Conservation (phyloP, 2,797 vertebrate genomes). For the Australoheros facetus region DNA sequence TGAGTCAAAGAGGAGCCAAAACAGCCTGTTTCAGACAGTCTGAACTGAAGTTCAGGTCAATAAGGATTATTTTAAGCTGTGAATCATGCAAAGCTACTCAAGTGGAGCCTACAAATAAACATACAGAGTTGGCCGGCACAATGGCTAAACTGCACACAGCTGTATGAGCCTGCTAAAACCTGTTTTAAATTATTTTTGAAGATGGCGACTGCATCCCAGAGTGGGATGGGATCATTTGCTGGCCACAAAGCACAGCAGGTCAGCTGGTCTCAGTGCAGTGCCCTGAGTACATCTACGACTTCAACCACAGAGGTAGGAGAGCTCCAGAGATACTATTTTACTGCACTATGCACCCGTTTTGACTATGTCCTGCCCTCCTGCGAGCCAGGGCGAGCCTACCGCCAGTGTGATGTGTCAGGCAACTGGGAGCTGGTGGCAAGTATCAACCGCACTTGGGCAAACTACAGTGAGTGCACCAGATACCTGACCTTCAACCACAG, state of each 20-base stretch:
- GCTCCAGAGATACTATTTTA: neutral
- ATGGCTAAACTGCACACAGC: neutral
- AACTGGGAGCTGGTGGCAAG: slow-evolving; percentile 86
- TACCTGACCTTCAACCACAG: slow-evolving; percentile 82
- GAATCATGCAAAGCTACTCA: neutral
- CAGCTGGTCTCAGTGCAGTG: slow-evolving; percentile 85
- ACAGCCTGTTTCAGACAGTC: neutral
- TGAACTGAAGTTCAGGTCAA: neutral
- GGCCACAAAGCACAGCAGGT: slow-evolving; percentile 82
- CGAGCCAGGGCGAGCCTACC: slow-evolving; percentile 84
- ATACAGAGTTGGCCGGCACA: neutral
- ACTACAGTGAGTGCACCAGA: slow-evolving; percentile 89
- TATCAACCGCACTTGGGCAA: slow-evolving; percentile 92
- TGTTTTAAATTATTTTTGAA: slow-evolving; percentile 52
- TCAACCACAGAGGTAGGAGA: slow-evolving; percentile 87
- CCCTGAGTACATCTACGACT: slow-evolving; percentile 92
- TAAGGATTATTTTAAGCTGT: neutral
- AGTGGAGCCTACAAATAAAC: neutral
- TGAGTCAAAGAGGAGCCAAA: neutral
- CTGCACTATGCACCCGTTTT: neutral
- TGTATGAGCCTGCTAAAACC: neutral
- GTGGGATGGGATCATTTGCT: slow-evolving; percentile 94
- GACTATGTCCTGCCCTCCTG: neutral
- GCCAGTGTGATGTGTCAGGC: slow-evolving; percentile 83
- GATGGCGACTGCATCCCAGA: slow-evolving; percentile 84